These are phyloP conservation scores for Amphiprion clarkii DNA, from an alignment of 2,797 vertebrate genomes.

Conservation along the genomic window DNA sequence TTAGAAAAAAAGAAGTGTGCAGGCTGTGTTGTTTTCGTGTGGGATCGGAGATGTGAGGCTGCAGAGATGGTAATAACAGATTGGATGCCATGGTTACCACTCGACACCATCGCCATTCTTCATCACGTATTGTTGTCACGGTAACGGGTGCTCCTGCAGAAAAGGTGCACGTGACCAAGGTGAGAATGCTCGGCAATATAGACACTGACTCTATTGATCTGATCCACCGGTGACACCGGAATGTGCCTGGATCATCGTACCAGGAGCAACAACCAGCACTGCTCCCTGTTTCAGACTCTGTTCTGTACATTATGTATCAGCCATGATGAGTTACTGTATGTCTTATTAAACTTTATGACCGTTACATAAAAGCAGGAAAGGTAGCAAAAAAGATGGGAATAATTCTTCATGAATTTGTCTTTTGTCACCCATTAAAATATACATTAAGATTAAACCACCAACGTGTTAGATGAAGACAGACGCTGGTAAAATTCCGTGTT, in stretches of 20 bases:
- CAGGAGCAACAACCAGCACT: background rate
- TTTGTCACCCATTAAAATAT: background rate
- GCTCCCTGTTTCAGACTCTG: background rate
- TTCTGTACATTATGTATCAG: background rate
- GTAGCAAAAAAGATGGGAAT: too few relatives aligned
- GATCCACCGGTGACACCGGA: constrained; percentile 7
- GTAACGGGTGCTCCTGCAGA: constrained; percentile 54
- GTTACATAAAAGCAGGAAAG: too few relatives aligned
- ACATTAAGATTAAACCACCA: background rate
- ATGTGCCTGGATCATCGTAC: background rate
- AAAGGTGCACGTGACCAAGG: constrained; percentile 43
- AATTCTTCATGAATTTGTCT: too few relatives aligned
- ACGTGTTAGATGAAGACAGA: too few relatives aligned
- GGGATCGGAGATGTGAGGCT: constrained; percentile 25
- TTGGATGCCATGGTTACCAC: constrained; percentile 66
- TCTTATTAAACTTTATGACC: background rate
- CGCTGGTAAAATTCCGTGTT: too few relatives aligned
- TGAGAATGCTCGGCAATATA: constrained; percentile 31
- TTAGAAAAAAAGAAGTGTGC: background rate
- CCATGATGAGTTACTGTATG: constrained; percentile 5
- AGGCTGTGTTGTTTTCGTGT: constrained; percentile 29
- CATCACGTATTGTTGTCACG: constrained; percentile 67
- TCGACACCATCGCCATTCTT: constrained; percentile 37
- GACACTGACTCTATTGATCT: constrained; percentile 13
- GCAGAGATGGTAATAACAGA: constrained; percentile 52